Conservation (phyloP, 2,888 invertebrate genomes). For the Ditula angustiorana region DNA sequence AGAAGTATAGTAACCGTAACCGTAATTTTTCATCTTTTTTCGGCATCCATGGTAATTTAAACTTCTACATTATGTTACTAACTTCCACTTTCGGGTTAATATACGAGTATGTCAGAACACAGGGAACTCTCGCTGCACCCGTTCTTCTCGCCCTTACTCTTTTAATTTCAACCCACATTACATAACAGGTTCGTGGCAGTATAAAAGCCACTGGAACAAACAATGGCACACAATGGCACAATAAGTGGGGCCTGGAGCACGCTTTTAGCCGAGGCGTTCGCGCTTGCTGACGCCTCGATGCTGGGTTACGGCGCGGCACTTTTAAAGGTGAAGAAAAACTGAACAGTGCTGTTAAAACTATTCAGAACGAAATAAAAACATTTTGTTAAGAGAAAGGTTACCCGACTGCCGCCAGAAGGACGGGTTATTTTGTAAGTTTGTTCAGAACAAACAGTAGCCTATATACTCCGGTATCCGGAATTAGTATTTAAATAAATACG, state of each 20-base stretch:
- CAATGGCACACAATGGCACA: slow-evolving; percentile 57
- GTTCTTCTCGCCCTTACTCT: slow-evolving; percentile 3
- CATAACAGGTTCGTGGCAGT: slow-evolving; percentile 38
- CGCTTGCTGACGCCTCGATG: slow-evolving; percentile 33
- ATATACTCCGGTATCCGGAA: no score
- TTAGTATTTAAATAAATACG: no score
- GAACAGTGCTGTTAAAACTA: neutral
- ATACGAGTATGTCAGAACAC: neutral
- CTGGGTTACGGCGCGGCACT: neutral
- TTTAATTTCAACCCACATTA: slow-evolving; percentile 27
- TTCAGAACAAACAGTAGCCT: no score
- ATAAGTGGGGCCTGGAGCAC: slow-evolving; percentile 54
- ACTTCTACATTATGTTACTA: no score
- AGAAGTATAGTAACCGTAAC: no score
- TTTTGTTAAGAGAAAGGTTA: no score
- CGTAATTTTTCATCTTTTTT: no score
- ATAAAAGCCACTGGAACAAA: slow-evolving; percentile 50
- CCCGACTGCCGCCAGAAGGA: no score
- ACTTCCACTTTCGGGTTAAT: no score
- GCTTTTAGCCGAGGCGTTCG: slow-evolving; percentile 57
- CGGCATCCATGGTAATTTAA: no score
- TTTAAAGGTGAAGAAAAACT: neutral
- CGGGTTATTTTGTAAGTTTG: no score
- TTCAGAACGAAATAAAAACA: no score
- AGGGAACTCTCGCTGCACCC: neutral